Base-by-base conservation (phyloP, 2,113 vertebrate genomes). In the Cyphomyrus plagiostoma region DNA sequence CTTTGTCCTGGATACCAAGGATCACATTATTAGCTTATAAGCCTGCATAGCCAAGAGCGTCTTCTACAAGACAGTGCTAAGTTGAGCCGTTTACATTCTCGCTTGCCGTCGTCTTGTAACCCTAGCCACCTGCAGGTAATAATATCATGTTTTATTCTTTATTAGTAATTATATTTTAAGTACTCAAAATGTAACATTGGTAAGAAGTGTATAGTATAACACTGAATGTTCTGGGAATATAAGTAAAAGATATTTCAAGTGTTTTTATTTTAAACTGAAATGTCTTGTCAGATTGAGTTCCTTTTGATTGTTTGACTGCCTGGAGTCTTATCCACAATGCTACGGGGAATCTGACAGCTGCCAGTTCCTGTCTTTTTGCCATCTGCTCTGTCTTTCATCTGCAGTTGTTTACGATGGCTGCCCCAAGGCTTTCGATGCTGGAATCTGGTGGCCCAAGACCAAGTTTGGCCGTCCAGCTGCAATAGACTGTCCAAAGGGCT, bases 401-500 rank as follows among this genome's bases (percentile, higher is more conserved):
- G 90, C 93, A 98, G 97, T 98, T 82, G 96, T 97, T 94, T 98
- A 98, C 91, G 97, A 95, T 1, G 96, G 96, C 26, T 98, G 97
- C 90, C 97, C 97, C 83, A 96, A 96, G 90, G 96, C 96, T 0
- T 97, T 97, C 0, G 97, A 97, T 83, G 95, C 96, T 5, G 96
- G 96, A 87, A 97, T 98, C 93, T 98, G 97, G 97, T 98, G 97
- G 97, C 97, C 97, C 2, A 97, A 96, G 93, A 98, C 97, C 50
- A 96, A 96, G 91, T 98, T 98, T 89, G 97, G 97, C 9, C 96
- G 96, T 77, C 97, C 97, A 56, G 53, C 53, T 53, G 52, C 52
- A 10, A 48, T 97, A 93, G 95, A 96, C 0, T 98, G 97, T 91
- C 97, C 97, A 90, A 98, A 97, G 92, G 97, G 97, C 86, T 97